Evolutionary conservation across 2,797 vertebrate genomes (phyloP).

Genomic region (Lerista edwardsae): DNA sequence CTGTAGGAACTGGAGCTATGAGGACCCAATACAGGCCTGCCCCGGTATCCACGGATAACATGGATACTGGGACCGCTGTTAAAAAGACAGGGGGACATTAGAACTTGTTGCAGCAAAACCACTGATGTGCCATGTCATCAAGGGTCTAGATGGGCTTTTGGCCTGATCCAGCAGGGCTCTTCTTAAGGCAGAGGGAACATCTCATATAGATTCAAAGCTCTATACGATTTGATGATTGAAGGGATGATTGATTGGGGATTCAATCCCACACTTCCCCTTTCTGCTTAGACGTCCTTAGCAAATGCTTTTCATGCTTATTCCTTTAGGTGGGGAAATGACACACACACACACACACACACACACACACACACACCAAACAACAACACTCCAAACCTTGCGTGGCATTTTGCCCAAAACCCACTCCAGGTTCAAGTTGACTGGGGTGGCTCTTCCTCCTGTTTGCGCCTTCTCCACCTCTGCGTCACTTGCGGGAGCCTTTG

Average conservation of each 20-base stretch:
- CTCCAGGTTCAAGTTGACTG: slow-evolving; percentile 90
- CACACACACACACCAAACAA: no score
- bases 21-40: no score
- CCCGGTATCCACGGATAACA: no score
- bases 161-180: no score
- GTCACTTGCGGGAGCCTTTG: slow-evolving; percentile 36
- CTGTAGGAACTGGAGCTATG: no score
- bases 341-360: no score
- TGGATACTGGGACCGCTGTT: no score
- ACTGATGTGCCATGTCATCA: no score
- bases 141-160: no score
- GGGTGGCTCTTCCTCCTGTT: slow-evolving; percentile 61
- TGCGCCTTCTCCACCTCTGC: slow-evolving; percentile 19
- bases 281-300: not conserved
- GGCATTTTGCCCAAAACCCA: slow-evolving; percentile 97
- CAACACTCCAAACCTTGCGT: slow-evolving; percentile 80
- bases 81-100: no score
- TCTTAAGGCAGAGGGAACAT: not conserved
- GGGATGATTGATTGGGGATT: not conserved
- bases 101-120: no score
- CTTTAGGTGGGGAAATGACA: not conserved
- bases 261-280: not conserved
- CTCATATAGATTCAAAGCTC: not conserved
- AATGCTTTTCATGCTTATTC: not conserved
- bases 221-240: no score